Evolutionary conservation across 1,140 invertebrate species (phyloP).

Genomic region (Chymomyza costata): DNA sequence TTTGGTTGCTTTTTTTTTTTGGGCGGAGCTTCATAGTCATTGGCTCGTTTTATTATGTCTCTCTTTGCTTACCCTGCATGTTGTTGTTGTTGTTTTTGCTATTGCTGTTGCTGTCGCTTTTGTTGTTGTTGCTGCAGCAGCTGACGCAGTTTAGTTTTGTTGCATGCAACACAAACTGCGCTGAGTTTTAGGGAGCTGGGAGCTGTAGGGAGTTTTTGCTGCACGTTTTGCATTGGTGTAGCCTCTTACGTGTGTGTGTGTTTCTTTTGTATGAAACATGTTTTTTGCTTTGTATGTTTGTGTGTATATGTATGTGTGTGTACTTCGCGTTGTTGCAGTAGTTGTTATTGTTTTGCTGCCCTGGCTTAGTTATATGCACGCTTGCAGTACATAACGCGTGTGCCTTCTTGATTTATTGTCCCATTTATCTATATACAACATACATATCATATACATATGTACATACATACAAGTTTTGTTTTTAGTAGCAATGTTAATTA

Average conservation of each 20-base stretch:
- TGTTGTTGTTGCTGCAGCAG: conserved; percentile 18
- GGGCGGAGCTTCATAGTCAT: conserved; percentile 74
- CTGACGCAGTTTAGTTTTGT: conserved; percentile 8
- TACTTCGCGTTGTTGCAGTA: not conserved
- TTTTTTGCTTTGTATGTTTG: conserved; percentile 43
- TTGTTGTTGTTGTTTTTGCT: too few species aligned
- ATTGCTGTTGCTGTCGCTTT: conserved; percentile 11
- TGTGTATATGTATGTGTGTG: conserved; percentile 39
- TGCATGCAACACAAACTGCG: conserved; percentile 42
- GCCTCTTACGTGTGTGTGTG: conserved; percentile 20
- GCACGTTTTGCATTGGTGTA: conserved; percentile 64
- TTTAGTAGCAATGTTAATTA: conserved; percentile 46
- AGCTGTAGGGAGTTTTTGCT: conserved; percentile 29
- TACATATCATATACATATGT: not conserved
- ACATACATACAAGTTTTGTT: conserved; percentile 15
- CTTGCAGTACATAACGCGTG: too few species aligned
- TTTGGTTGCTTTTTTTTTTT: not conserved
- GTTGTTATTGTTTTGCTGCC: conserved; percentile 27
- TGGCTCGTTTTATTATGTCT: conserved; percentile 71
- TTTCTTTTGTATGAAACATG: conserved; percentile 43
- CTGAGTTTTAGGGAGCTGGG: conserved; percentile 32
- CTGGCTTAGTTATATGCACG: conserved; percentile 22
- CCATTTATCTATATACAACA: not conserved
- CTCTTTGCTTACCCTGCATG: conserved; percentile 49
- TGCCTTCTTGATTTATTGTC: too few species aligned